Percentiles rank a stretch among this genome's conserved stretches.
Conservation (phyloP, 2,888 invertebrate species). For the Tenthredo mesomela region DNA sequence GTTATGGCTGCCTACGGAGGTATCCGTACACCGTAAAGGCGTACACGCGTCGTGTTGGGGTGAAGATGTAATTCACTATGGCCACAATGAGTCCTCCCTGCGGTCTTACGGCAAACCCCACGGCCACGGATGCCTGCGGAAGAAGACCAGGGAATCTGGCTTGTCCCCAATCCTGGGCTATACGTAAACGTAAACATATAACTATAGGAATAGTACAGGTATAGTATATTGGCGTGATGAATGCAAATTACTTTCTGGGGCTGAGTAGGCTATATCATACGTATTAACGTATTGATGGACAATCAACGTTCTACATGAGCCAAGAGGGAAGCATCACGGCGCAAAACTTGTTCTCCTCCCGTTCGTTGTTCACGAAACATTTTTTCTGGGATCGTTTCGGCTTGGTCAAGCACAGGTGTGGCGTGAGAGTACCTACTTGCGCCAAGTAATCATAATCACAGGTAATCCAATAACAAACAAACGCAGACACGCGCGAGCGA, state of each 20-base stretch:
- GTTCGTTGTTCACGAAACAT: not conserved
- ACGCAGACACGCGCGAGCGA: not conserved
- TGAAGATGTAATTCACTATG: not conserved
- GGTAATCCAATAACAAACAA: slow-evolving; percentile 50
- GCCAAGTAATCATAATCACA: slow-evolving; percentile 55
- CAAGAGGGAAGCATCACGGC: not conserved
- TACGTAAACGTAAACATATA: too few species aligned
- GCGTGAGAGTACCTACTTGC: not conserved
- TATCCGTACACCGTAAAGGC: not conserved
- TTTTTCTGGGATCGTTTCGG: not conserved
- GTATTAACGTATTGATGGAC: not conserved
- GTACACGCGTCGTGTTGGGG: not conserved
- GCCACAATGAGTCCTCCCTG: slow-evolving; percentile 3
- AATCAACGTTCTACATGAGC: not conserved
- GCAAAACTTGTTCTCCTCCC: not conserved
- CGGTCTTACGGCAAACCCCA: not conserved
- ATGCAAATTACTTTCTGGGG: not conserved
- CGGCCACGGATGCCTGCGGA: not conserved
- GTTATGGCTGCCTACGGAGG: not conserved
- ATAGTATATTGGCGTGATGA: not conserved
- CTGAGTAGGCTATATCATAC: not conserved
- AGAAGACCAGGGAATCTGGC: not conserved
- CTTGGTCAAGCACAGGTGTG: not conserved
- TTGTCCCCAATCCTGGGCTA: not conserved
- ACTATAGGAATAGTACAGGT: too few species aligned